Evolutionary conservation across 2,113 vertebrate species (phyloP), one percentile per base, ranked within the genome.

Genomic region (Pachypanchax playfairii): DNA sequence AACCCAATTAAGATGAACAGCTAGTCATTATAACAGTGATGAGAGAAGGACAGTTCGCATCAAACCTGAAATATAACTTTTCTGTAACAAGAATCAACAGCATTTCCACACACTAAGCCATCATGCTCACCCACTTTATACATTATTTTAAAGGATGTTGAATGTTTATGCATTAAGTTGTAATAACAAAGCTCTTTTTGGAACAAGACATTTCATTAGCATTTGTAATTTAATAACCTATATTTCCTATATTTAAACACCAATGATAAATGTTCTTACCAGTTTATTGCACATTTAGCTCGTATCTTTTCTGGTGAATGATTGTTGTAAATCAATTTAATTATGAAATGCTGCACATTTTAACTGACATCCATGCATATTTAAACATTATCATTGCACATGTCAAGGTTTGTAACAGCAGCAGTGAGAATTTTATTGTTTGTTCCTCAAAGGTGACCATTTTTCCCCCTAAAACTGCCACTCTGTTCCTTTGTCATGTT

Each of bases 251-350:
- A n/a, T n/a, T n/a, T n/a, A n/a, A n/a, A n/a, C n/a, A n/a, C n/a
- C n/a, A n/a, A n/a, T n/a, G n/a, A 59, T 39, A 21, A 33, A 46
- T 49, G 52, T 66, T 22, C 11, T 2, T 38, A 55, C 17, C 36
- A 65, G n/a, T 74, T 49, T 60, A 47, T 51, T 58, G 55, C 22
- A 24, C 49, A 33, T 18, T 13, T 4, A 10, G 29, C 44, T 84
- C 44, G 38, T 62, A 62, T 60, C 31, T 36, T 52, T 53, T 62
- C 44, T 42, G 17, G 6, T 53, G 31, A 47, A 7, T 25, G 1
- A 55, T 79, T 26, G 55, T 38, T 43, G 55, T 66, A 47, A 75
- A 55, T 72, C 63, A n/a, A 50, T 24, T 53, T 42, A 64, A 60
- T 24, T 24, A 15, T 61, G 35, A 18, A 15, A 22, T 18, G n/a